Evolutionary conservation across 2,888 invertebrate genomes (phyloP).

Genomic region (Monopis laevigella): DNA sequence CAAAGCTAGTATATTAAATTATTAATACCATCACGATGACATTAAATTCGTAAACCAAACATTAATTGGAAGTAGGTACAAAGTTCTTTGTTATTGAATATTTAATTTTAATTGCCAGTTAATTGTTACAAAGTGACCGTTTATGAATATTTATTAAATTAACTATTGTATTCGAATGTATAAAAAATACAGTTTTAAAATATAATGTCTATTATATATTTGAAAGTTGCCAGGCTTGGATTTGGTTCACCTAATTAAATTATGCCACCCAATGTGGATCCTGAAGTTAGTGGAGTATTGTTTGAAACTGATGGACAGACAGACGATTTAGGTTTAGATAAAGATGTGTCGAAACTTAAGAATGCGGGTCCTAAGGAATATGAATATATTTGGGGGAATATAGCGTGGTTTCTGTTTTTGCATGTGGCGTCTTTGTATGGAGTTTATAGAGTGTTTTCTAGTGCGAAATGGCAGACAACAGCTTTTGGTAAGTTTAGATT

Average conservation of each 20-base stretch:
- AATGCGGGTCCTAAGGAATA: conserved; percentile 57
- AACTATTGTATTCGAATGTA: not conserved
- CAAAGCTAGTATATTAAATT: too few relatives aligned
- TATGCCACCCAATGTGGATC: conserved; percentile 67
- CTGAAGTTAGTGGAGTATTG: conserved; percentile 65
- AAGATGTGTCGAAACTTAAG: conserved; percentile 64
- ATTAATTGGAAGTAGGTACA: conserved; percentile 5
- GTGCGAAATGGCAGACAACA: conserved; percentile 72
- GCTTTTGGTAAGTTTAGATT: conserved; percentile 67
- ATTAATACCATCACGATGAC: too few relatives aligned
- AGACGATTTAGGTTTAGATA: conserved; percentile 65
- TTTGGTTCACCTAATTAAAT: not conserved
- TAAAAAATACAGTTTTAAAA: conserved; percentile 2
- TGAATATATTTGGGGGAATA: conserved; percentile 77
- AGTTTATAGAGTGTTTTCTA: conserved; percentile 70
- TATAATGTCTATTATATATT: not conserved
- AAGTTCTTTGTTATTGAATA: conserved; percentile 3
- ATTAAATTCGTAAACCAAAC: too few relatives aligned
- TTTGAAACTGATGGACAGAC: conserved; percentile 74
- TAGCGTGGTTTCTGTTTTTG: conserved; percentile 72
- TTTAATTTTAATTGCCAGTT: conserved; percentile 6
- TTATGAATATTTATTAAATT: conserved; percentile 3
- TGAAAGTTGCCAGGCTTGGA: not conserved
- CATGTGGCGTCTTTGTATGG: conserved; percentile 75
- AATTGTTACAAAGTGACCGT: conserved; percentile 3